Conservation (phyloP, 2,888 invertebrate species). For the Mactromeris polynyma region DNA sequence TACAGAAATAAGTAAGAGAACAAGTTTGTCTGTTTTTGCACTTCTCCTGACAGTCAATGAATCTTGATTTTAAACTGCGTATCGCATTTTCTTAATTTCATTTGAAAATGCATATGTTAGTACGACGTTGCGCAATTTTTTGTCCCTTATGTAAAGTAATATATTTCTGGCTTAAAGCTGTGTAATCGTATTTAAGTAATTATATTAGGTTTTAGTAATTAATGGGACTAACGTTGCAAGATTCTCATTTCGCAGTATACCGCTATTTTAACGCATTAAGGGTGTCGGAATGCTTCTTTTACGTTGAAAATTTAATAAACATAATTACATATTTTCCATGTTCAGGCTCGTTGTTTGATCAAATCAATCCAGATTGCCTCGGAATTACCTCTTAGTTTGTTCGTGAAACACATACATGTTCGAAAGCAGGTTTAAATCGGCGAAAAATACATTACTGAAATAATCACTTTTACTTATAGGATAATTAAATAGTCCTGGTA, state of each 20-base stretch:
- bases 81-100: slow-evolving; percentile 23
- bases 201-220: slow-evolving; percentile 18
- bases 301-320: slow-evolving; percentile 25
- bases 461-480: slow-evolving; percentile 6
- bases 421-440: slow-evolving; percentile 3
- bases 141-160: slow-evolving; percentile 11
- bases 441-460: slow-evolving; percentile 11
- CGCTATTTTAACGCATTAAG: slow-evolving; percentile 9
- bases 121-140: slow-evolving; percentile 12
- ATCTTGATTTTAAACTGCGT: slow-evolving; percentile 8
- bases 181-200: slow-evolving; percentile 7
- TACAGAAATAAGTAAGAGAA: background rate
- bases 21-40: background rate
- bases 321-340: slow-evolving; percentile 17
- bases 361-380: background rate
- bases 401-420: background rate
- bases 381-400: background rate
- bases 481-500: background rate
- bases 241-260: slow-evolving; percentile 16
- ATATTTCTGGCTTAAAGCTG: slow-evolving; percentile 10
- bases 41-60: background rate
- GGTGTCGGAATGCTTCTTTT: slow-evolving; percentile 9
- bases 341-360: background rate
- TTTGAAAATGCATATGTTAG: slow-evolving; percentile 23
- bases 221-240: background rate